Conservation (phyloP, 1,140 invertebrate species). For the Oncopodura yosiiana region DNA sequence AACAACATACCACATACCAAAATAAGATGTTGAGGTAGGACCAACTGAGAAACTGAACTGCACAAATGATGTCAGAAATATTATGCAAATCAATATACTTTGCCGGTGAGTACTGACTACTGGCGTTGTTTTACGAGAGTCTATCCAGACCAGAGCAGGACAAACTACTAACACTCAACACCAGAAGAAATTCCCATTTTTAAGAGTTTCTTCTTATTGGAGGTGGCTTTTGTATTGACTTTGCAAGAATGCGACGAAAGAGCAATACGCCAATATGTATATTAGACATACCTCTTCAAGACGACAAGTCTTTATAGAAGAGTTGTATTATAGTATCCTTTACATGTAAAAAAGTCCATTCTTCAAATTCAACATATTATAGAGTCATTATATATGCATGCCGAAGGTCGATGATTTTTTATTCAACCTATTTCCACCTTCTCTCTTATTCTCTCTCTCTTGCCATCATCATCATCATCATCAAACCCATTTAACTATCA, state of each 20-base stretch:
- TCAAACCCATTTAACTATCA: not conserved
- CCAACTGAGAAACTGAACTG: not conserved
- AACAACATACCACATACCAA: not conserved
- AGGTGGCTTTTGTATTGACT: not conserved
- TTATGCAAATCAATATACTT: not conserved
- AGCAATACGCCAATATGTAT: too few species aligned
- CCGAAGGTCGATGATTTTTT: constrained; percentile 21
- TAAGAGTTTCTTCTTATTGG: not conserved
- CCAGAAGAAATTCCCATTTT: constrained; percentile 11
- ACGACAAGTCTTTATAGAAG: not conserved
- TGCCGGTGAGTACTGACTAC: not conserved
- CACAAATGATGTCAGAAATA: not conserved
- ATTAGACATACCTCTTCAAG: too few species aligned
- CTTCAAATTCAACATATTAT: constrained; percentile 9
- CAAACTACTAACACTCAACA: not conserved
- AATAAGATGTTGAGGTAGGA: not conserved
- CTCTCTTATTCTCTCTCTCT: not conserved
- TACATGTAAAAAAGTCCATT: constrained; percentile 1
- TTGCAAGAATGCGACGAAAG: not conserved
- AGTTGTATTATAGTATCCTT: not conserved
- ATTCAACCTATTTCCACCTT: constrained; percentile 12
- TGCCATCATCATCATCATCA: not conserved
- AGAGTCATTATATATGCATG: constrained; percentile 21
- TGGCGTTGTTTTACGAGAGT: not conserved
- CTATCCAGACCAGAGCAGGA: constrained; percentile 8